These are phyloP conservation scores for Dendroctonus valens DNA, from an alignment of 1,140 invertebrate genomes.

Conservation along the genomic window DNA sequence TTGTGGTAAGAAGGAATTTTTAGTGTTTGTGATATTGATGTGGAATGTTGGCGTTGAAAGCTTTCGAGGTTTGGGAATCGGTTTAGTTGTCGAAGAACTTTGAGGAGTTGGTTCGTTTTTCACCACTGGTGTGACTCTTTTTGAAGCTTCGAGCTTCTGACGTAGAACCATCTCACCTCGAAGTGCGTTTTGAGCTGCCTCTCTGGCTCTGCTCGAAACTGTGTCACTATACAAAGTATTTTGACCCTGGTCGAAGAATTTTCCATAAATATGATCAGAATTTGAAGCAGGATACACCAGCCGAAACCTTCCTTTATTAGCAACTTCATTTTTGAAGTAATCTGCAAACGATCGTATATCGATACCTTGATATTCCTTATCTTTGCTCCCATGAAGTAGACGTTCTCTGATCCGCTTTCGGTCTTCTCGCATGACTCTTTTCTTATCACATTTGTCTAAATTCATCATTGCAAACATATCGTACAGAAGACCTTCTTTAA, in stretches of 20 bases:
- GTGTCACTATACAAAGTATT: slow-evolving; percentile 75
- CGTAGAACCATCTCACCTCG: slow-evolving; percentile 62
- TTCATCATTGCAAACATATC: slow-evolving; percentile 84
- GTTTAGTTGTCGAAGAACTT: background rate
- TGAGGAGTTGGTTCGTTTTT: slow-evolving; percentile 22
- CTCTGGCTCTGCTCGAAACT: slow-evolving; percentile 70
- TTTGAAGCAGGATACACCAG: slow-evolving; percentile 37
- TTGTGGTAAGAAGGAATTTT: slow-evolving; percentile 61
- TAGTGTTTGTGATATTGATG: slow-evolving; percentile 5
- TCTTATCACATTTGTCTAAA: slow-evolving; percentile 75
- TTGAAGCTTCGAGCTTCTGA: slow-evolving; percentile 47
- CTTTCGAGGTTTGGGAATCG: slow-evolving; percentile 25
- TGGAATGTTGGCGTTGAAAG: slow-evolving; percentile 1
- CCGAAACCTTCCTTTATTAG: slow-evolving; percentile 64
- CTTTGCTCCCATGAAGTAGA: slow-evolving; percentile 57
- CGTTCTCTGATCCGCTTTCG: slow-evolving; percentile 64
- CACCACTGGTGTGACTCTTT: slow-evolving; percentile 36
- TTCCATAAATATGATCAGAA: slow-evolving; percentile 46
- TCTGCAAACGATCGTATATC: slow-evolving; percentile 40
- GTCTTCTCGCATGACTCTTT: slow-evolving; percentile 71
- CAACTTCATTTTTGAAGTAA: slow-evolving; percentile 45
- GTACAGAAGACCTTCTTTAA: slow-evolving; percentile 77
- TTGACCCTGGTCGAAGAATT: slow-evolving; percentile 71
- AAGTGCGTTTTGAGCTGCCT: slow-evolving; percentile 63
- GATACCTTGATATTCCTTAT: slow-evolving; percentile 44